phyloP scores from a whole-genome alignment of 1,140 invertebrate species.

The Oedothorax gibbosus region DNA sequence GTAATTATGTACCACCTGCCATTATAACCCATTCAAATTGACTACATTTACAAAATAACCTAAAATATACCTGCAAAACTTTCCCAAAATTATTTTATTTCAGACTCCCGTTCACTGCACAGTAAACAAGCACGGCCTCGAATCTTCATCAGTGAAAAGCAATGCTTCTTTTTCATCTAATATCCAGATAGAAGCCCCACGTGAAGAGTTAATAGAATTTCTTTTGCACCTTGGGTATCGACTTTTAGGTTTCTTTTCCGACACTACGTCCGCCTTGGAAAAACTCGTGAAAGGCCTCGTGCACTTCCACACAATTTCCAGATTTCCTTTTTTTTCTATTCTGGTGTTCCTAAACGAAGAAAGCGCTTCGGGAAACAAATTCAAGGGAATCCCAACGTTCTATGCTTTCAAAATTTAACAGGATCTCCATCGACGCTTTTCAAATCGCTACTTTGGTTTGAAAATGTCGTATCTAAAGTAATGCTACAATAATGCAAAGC shows the following conservation, averaged over 20 bases:
- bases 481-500: too few species aligned
- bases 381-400: conserved; percentile 18
- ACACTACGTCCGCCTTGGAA: not conserved
- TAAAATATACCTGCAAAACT: too few species aligned
- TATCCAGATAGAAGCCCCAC: not conserved
- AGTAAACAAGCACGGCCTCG: conserved; percentile 10
- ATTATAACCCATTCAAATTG: too few species aligned
- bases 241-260: conserved; percentile 1
- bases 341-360: conserved; percentile 4
- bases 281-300: conserved; percentile 21
- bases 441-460: not conserved
- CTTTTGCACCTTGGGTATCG: conserved; percentile 6
- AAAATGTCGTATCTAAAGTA: too few species aligned
- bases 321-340: conserved; percentile 3
- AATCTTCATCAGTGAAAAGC: conserved; percentile 34
- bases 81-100: too few species aligned
- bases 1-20: too few species aligned
- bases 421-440: conserved; percentile 17
- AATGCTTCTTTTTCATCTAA: conserved; percentile 23
- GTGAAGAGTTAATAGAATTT: conserved; percentile 37
- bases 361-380: conserved; percentile 23
- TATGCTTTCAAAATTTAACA: conserved; percentile 31
- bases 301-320: conserved; percentile 1
- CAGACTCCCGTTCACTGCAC: not conserved
- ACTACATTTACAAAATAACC: too few species aligned